A percentile compares a stretch with the other conserved stretches of the same genome.
phyloP scores from a whole-genome alignment of 2,888 invertebrate genomes.

The Trichogramma evanescens region DNA sequence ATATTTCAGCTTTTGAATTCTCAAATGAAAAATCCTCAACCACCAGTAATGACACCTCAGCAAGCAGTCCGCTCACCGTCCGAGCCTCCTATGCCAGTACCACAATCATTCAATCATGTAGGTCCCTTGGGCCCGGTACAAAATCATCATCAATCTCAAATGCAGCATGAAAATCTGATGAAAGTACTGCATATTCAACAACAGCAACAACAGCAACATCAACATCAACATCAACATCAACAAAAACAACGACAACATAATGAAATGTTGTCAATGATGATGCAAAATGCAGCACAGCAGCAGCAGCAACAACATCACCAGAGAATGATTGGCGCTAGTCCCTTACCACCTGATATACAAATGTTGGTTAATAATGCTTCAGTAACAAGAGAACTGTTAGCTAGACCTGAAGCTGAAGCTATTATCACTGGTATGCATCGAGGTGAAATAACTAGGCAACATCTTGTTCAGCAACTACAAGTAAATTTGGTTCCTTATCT shows the following conservation, averaged over 20 bases:
- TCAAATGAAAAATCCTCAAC: constrained; percentile 35
- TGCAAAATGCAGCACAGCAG: constrained; percentile 44
- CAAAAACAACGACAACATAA: constrained; percentile 42
- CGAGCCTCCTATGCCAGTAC: constrained; percentile 26
- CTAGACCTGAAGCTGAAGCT: constrained; percentile 69
- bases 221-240: constrained; percentile 41
- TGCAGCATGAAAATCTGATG: constrained; percentile 46
- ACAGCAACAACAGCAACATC: constrained; percentile 41
- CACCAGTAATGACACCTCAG: constrained; percentile 28
- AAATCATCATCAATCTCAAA: constrained; percentile 43
- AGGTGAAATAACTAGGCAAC: constrained; percentile 70
- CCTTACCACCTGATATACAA: constrained; percentile 46
- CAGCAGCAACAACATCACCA: constrained; percentile 37
- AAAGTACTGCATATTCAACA: constrained; percentile 53
- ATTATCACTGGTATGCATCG: constrained; percentile 69
- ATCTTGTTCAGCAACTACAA: constrained; percentile 68
- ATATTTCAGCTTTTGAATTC: constrained; percentile 34
- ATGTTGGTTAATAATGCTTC: constrained; percentile 49
- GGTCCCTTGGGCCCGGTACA: constrained; percentile 43
- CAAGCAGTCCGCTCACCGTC: constrained; percentile 16
- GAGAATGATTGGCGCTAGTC: constrained; percentile 52
- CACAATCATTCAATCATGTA: constrained; percentile 37
- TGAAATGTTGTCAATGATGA: constrained; percentile 54
- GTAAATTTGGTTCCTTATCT: constrained; percentile 27
- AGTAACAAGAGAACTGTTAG: constrained; percentile 59